phyloP scores from a whole-genome alignment of 1,140 invertebrate genomes.

The Apis dorsata region DNA sequence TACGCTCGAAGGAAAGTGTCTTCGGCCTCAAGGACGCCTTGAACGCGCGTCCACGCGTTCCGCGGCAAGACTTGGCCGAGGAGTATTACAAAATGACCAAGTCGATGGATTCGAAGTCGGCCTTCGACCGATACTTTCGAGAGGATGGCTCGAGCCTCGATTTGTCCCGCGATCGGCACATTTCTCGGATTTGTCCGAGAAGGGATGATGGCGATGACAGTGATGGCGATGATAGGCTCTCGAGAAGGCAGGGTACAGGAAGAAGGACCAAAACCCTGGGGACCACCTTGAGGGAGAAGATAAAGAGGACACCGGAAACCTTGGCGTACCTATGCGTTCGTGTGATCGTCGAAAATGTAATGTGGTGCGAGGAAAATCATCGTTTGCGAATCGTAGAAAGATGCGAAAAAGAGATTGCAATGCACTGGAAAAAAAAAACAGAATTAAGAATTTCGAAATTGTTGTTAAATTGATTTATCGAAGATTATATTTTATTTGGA shows the following conservation, averaged over 20 bases:
- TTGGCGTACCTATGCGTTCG: slow-evolving; percentile 43
- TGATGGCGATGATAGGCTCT: slow-evolving; percentile 6
- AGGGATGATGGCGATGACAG: no score
- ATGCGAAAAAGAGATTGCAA: background rate
- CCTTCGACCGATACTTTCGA: background rate
- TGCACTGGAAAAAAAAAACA: background rate
- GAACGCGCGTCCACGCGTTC: background rate
- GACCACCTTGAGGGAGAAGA: slow-evolving; percentile 53
- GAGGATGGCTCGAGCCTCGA: background rate
- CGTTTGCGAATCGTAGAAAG: background rate
- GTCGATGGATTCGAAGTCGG: background rate
- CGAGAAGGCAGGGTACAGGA: slow-evolving; percentile 33
- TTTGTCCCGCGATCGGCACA: background rate
- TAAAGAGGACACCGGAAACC: slow-evolving; percentile 28
- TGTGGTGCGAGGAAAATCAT: background rate
- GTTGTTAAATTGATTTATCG: no score
- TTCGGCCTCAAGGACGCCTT: slow-evolving; percentile 1
- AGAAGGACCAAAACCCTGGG: slow-evolving; percentile 42
- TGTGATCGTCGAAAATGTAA: slow-evolving; percentile 57
- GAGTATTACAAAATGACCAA: slow-evolving; percentile 20
- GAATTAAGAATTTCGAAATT: no score
- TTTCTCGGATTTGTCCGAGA: background rate
- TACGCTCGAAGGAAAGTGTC: slow-evolving; percentile 22
- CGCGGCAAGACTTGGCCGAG: background rate
- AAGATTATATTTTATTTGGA: no score